Evolutionary conservation across 53 echinoderm and acorn worm species (phyloP), one percentile per base, ranked within the genome.

Genomic region (Mesocentrotus franciscanus): DNA sequence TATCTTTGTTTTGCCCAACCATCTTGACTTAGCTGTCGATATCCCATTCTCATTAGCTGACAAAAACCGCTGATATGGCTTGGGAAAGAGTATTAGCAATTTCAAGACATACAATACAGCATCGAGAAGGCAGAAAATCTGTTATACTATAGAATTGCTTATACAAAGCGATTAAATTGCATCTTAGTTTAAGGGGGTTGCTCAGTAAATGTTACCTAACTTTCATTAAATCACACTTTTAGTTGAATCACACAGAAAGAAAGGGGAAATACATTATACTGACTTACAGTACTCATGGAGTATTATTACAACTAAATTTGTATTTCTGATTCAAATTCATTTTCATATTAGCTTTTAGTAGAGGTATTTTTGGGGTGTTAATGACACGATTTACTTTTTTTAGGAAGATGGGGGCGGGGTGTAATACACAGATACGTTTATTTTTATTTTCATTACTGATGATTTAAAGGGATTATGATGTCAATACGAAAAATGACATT

Each of bases 1-100:
- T 39, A 87, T 87, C 87, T 87, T 87, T 87, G 87, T 87, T 87
- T 87, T 87, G 56, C 9, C 87, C 20, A 87, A 58, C 26, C 58
- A 57, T 58, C 87, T 87, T 87, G 58, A 58, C 87, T 87, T 87
- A 87, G 56, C 87, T 87, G 87, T 87, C 58, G 87, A 87, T 87
- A 87, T 87, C 87, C 58, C 15, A n/a, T 87, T 58, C 87, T 87
- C 27, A 27, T 87, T 87, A 12, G 58, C 58, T 87, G 58, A 87
- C 20, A 42, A 87, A 87, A 87, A 29, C n/a, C 58, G 15, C 87
- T 58, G 87, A 87, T 56, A 87, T 57, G 10, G 10, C 87, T 75
- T 26, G 56, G 34, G 59, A 58, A 87, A 87, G 16, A 81, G 42
- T 8, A 39, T 42, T 39, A 81, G 81, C 33, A 76, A 64, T 64